A percentile compares a stretch with the other conserved stretches of the same genome.
These are phyloP conservation scores for Mesochorus sp. DNA, from an alignment of 2,888 invertebrate species.

Conservation along the genomic window DNA sequence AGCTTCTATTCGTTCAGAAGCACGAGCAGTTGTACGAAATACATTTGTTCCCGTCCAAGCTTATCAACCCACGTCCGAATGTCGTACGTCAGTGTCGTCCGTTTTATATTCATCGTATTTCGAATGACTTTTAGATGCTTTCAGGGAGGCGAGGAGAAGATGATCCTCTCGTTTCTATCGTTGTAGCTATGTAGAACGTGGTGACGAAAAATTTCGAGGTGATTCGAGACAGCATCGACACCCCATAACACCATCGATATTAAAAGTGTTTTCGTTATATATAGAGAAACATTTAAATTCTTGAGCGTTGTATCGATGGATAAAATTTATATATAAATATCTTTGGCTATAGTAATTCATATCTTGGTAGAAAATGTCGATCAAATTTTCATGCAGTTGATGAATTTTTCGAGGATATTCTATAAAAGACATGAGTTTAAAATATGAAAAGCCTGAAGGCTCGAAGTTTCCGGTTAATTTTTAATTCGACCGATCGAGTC, in stretches of 20 bases:
- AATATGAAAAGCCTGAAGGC: neutral
- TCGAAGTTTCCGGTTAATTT: slow-evolving; percentile 12
- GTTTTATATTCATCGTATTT: slow-evolving; percentile 60
- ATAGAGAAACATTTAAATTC: slow-evolving; percentile 46
- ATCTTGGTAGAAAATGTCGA: slow-evolving; percentile 2
- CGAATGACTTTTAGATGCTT: slow-evolving; percentile 54
- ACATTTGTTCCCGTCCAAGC: slow-evolving; percentile 60
- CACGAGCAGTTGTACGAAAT: slow-evolving; percentile 54
- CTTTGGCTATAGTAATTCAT: slow-evolving; percentile 37
- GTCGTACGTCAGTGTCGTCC: slow-evolving; percentile 62
- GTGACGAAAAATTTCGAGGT: slow-evolving; percentile 42
- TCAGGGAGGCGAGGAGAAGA: neutral
- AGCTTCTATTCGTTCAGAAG: slow-evolving; percentile 35
- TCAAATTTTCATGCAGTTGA: too few species aligned
- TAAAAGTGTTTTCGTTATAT: slow-evolving; percentile 17
- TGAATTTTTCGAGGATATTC: neutral
- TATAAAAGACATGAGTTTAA: neutral
- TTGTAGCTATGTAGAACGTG: neutral
- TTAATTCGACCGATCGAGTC: slow-evolving; percentile 26
- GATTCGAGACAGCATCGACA: slow-evolving; percentile 49
- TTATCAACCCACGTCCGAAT: slow-evolving; percentile 62
- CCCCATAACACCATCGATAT: slow-evolving; percentile 42
- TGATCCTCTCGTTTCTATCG: slow-evolving; percentile 8
- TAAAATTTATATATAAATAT: slow-evolving; percentile 35
- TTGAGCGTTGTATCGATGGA: neutral